Percentiles rank a stretch among this genome's conserved stretches.
Conservation (phyloP, 2,113 vertebrate species). For the Acrocephalus kingi region DNA sequence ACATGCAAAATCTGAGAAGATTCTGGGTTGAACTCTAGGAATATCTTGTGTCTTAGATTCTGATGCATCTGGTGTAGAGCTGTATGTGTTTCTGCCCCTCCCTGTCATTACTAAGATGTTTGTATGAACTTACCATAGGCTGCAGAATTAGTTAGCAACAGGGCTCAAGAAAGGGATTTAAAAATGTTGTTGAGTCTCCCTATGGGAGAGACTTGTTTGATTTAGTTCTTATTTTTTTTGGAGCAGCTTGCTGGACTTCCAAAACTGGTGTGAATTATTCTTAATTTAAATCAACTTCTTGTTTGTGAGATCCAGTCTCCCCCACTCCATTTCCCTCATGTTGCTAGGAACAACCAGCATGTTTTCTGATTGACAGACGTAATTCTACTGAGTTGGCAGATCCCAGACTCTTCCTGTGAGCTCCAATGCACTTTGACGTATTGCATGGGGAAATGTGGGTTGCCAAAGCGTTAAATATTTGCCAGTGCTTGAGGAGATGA, state of each 20-base stretch:
- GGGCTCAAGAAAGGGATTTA: neutral
- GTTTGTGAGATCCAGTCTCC: neutral
- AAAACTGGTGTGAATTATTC: neutral
- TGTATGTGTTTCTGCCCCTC: neutral
- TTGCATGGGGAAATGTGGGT: constrained; percentile 8
- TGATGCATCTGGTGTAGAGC: neutral
- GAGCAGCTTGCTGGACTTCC: neutral
- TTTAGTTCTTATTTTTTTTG: neutral
- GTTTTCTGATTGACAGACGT: neutral
- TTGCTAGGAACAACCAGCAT: neutral
- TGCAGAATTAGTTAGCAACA: neutral
- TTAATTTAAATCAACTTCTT: constrained; percentile 30
- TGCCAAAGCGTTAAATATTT: constrained; percentile 72
- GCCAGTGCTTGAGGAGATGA: constrained; percentile 11
- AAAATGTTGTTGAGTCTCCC: neutral
- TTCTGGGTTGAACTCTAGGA: neutral
- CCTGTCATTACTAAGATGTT: neutral
- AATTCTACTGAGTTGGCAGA: constrained; percentile 25
- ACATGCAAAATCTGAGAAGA: neutral
- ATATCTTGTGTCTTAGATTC: neutral
- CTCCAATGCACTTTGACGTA: constrained; percentile 43
- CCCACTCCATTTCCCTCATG: neutral
- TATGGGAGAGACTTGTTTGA: neutral
- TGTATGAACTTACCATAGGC: neutral
- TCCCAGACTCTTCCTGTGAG: neutral